These are phyloP conservation scores for Podilymbus podiceps DNA, from an alignment of 2,113 vertebrate genomes.

Conservation along the genomic window DNA sequence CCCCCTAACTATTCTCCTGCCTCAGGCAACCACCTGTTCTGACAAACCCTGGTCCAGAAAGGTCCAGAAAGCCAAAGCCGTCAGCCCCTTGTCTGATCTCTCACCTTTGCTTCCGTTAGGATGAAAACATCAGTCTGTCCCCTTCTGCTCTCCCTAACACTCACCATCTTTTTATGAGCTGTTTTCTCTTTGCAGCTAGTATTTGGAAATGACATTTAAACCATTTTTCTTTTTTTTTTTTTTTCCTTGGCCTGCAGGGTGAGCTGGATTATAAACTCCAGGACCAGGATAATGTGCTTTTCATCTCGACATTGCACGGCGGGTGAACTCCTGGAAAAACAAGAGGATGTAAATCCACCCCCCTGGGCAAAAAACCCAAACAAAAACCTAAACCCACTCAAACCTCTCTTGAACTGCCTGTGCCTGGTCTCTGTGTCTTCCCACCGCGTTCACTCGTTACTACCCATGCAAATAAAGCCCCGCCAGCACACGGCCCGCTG, in stretches of 20 bases:
- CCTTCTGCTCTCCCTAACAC: neutral
- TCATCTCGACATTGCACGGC: conserved; percentile 96
- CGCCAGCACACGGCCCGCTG: neutral
- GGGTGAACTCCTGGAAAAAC: conserved; percentile 76
- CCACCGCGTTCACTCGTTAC: neutral
- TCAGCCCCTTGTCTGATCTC: neutral
- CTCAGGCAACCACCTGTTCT: conserved; percentile 27
- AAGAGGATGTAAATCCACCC: neutral
- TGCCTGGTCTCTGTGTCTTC: conserved; percentile 24
- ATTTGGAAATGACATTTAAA: conserved; percentile 47
- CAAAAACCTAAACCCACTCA: neutral
- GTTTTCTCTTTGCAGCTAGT: conserved; percentile 24
- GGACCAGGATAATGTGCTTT: conserved; percentile 91
- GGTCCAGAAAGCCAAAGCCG: too few species aligned
- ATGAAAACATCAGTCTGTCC: neutral
- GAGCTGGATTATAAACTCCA: conserved; percentile 92
- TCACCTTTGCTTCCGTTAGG: neutral
- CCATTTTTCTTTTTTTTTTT: neutral
- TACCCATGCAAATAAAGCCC: conserved; percentile 27
- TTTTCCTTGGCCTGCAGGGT: conserved; percentile 76
- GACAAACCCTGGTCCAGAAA: neutral
- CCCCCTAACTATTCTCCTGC: neutral
- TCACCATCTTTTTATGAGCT: neutral
- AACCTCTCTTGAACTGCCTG: neutral
- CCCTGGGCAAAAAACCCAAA: neutral